phyloP scores from a whole-genome alignment of 2,113 vertebrate species.

The Phaethornis superciliosus region DNA sequence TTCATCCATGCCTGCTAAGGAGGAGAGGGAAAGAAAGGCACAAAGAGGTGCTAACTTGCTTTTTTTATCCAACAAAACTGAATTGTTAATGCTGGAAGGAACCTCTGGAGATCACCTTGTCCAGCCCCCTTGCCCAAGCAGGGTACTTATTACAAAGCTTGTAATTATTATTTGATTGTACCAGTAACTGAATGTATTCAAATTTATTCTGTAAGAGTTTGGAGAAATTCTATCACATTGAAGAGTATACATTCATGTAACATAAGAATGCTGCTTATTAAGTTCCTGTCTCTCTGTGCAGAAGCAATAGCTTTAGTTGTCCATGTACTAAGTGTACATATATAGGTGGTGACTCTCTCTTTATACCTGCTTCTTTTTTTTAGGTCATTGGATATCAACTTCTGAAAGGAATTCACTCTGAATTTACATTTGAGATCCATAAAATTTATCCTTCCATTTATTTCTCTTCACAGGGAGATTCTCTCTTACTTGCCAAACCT shows the following conservation, averaged over 20 bases:
- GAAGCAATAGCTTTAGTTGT: not conserved
- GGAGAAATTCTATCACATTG: not conserved
- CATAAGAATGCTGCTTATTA: not conserved
- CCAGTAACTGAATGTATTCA: not conserved
- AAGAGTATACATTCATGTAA: not conserved
- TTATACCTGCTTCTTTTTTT: not conserved
- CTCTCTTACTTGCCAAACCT: not conserved
- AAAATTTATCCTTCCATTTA: not conserved
- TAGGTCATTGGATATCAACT: not conserved
- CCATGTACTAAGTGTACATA: rapidly evolving
- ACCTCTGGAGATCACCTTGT: not conserved
- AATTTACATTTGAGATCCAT: not conserved
- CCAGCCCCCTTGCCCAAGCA: not conserved
- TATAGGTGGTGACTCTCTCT: not conserved
- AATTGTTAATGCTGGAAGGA: not conserved
- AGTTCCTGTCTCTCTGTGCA: not conserved
- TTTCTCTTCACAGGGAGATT: not conserved
- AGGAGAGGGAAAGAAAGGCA: not conserved
- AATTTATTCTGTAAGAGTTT: not conserved
- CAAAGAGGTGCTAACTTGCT: not conserved
- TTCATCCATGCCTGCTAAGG: not conserved
- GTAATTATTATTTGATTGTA: not conserved
- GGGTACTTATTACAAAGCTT: not conserved
- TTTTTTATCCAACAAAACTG: no score
- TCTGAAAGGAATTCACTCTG: not conserved